phyloP scores from a whole-genome alignment of 2,797 vertebrate species.

The Harpagifer antarcticus region DNA sequence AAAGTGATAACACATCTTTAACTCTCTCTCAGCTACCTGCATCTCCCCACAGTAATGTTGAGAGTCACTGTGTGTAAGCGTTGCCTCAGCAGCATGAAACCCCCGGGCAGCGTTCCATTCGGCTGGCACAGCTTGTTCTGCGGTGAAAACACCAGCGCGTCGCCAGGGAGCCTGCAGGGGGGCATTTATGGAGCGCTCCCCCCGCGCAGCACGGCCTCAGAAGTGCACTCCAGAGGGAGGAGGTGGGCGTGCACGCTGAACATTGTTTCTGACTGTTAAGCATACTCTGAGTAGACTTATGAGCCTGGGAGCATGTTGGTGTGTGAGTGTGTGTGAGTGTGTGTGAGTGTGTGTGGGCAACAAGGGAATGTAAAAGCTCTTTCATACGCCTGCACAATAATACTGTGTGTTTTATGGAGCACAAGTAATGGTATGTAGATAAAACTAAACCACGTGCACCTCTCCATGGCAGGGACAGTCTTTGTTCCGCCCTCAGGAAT shows the following conservation, averaged over 20 bases:
- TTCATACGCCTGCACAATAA: background rate
- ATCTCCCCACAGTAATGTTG: background rate
- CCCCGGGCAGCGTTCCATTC: constrained; percentile 41
- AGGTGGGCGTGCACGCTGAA: constrained; percentile 25
- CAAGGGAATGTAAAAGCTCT: constrained; percentile 13
- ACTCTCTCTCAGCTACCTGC: constrained; percentile 7
- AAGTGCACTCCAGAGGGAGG: constrained; percentile 52
- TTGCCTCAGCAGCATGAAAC: constrained; percentile 1
- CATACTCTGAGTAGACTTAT: constrained; percentile 20
- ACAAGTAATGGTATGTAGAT: constrained; percentile 51
- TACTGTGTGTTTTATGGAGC: constrained; percentile 58
- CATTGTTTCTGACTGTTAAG: constrained; percentile 52
- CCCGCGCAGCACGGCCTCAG: constrained; percentile 50
- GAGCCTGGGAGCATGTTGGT: background rate
- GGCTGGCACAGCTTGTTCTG: constrained; percentile 42
- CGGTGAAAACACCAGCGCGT: constrained; percentile 50
- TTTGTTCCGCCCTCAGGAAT: constrained; percentile 48
- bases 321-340: constrained; percentile 23
- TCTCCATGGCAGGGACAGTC: background rate
- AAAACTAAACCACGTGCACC: constrained; percentile 34
- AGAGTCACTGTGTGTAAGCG: constrained; percentile 26
- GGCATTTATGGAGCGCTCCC: constrained; percentile 63
- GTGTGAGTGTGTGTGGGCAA: constrained; percentile 17
- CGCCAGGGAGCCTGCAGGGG: constrained; percentile 43
- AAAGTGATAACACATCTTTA: no score